Evolutionary conservation across 1,140 invertebrate species (phyloP).

Genomic region (Platorchestia sp.): DNA sequence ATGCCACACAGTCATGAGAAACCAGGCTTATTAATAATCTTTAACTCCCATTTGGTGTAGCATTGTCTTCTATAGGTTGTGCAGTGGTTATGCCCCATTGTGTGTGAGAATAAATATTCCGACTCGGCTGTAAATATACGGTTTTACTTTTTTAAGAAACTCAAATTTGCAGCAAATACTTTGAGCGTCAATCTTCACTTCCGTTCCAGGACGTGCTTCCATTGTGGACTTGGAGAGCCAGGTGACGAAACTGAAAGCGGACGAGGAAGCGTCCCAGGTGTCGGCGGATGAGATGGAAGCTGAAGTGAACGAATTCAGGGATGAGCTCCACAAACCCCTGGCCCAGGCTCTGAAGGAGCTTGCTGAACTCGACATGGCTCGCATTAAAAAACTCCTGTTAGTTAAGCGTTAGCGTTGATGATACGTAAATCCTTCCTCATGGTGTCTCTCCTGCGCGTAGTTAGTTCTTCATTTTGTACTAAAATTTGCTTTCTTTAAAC

Average conservation of each 20-base stretch:
- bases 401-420: neutral
- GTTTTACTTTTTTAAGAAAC: too few relatives aligned
- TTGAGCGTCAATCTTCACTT: neutral
- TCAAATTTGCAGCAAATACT: neutral
- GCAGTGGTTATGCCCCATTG: too few relatives aligned
- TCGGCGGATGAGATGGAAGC: conserved; percentile 25
- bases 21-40: too few relatives aligned
- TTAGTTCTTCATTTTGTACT: too few relatives aligned
- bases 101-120: too few relatives aligned
- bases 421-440: neutral
- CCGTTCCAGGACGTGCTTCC: neutral
- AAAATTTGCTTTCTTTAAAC: too few relatives aligned
- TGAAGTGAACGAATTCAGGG: conserved; percentile 41
- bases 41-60: too few relatives aligned
- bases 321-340: conserved; percentile 13
- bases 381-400: conserved; percentile 52
- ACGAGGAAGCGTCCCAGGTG: neutral
- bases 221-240: neutral
- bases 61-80: too few relatives aligned
- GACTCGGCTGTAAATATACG: too few relatives aligned
- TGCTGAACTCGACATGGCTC: conserved; percentile 24
- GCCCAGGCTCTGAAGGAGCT: neutral
- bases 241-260: neutral
- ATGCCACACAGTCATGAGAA: too few relatives aligned
- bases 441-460: neutral